These are phyloP conservation scores for Chaenodraco wilsoni DNA, from an alignment of 2,797 vertebrate genomes.

Conservation along the genomic window DNA sequence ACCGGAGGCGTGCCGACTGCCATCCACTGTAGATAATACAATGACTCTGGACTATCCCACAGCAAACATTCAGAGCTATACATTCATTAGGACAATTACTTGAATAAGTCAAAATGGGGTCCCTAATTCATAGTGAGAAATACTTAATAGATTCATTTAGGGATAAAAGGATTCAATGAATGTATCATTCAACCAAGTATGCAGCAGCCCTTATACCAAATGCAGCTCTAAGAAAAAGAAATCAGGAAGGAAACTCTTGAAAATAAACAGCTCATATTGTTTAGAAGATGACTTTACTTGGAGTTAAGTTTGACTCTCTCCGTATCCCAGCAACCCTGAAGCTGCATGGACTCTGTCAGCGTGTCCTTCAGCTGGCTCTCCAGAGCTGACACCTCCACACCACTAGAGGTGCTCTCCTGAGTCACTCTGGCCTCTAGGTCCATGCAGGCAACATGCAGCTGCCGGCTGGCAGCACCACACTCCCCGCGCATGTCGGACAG, in stretches of 20 bases:
- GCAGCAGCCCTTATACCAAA: neutral
- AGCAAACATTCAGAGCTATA: too few species aligned
- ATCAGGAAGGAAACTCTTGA: neutral
- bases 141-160: neutral
- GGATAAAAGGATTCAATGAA: neutral
- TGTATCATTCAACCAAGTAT: neutral
- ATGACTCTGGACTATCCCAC: too few species aligned
- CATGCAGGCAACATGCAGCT: conserved; percentile 82
- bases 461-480: conserved; percentile 67
- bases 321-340: conserved; percentile 84
- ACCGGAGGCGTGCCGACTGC: too few species aligned
- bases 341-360: conserved; percentile 85
- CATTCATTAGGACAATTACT: neutral
- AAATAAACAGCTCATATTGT: neutral
- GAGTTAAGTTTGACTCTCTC: conserved; percentile 87
- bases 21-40: too few species aligned
- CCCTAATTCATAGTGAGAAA: neutral
- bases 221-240: neutral
- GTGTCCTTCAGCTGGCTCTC: conserved; percentile 84
- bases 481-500: conserved; percentile 84
- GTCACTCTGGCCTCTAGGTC: conserved; percentile 77
- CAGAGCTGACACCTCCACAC: conserved; percentile 69
- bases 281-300: conserved; percentile 76
- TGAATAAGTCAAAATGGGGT: neutral
- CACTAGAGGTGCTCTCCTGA: conserved; percentile 64